phyloP scores from a whole-genome alignment of 2,797 vertebrate genomes.

The Myotis findleyi region DNA sequence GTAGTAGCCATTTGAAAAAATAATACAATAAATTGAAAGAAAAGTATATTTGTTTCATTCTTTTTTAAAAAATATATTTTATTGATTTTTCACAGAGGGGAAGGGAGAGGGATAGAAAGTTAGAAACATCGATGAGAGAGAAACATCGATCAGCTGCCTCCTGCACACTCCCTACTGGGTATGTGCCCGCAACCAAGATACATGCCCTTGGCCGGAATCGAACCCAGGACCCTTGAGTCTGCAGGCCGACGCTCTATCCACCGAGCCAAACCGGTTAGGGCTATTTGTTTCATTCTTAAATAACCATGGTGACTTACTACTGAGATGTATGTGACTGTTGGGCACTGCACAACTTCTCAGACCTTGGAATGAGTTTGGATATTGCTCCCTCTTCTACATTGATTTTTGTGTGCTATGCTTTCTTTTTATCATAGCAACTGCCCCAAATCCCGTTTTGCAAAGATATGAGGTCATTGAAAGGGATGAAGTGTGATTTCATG shows the following conservation, averaged over 20 bases:
- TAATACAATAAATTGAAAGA: conserved; percentile 5
- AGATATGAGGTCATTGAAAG: conserved; percentile 59
- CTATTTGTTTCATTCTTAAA: conserved; percentile 65
- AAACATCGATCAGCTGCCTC: too few relatives aligned
- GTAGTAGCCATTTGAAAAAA: conserved; percentile 49
- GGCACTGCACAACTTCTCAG: conserved; percentile 41
- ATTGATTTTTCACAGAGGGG: too few relatives aligned
- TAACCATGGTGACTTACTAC: conserved; percentile 13
- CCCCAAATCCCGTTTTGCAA: conserved; percentile 57
- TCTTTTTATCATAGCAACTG: conserved; percentile 64
- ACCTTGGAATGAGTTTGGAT: conserved; percentile 48
- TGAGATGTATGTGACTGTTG: conserved; percentile 32
- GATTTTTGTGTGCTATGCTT: conserved; percentile 52
- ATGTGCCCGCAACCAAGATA: too few relatives aligned
- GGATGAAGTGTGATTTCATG: conserved; percentile 32
- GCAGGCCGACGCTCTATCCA: too few relatives aligned
- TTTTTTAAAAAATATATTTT: background rate
- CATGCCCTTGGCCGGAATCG: too few relatives aligned
- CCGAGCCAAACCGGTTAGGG: too few relatives aligned
- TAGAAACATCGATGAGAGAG: too few relatives aligned
- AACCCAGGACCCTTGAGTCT: too few relatives aligned
- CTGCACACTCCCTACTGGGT: too few relatives aligned
- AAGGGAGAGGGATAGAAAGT: too few relatives aligned
- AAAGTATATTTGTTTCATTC: conserved; percentile 60
- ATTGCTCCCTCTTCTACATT: conserved; percentile 49